Evolutionary conservation across 2,113 vertebrate genomes (phyloP), one percentile per base, ranked within the genome.

Genomic region (Rattus norvegicus): DNA sequence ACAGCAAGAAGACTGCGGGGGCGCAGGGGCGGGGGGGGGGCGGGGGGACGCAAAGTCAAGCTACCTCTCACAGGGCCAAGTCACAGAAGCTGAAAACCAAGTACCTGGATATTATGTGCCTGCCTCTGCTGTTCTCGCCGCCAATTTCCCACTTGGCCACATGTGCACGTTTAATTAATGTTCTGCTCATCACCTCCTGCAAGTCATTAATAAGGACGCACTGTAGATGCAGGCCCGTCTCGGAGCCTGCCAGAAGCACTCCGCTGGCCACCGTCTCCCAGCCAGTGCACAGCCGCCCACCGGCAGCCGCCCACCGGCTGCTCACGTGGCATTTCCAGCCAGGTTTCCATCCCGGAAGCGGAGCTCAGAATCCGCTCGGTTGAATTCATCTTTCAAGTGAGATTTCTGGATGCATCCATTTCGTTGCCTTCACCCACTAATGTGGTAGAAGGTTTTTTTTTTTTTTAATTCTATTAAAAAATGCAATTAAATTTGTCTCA

Each of bases 351-450:
- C 97, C 97, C 79, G 84, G 92, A 97, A 94, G 98, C 96, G 95
- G 84, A 87, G 83, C 92, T 98, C 96, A 98, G 96, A 97, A 98
- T 94, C 95, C 93, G 97, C 94, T 93, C 93, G 88, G 97, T 92
- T 97, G 91, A 98, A 98, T 98, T 98, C 97, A 98, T 98, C 98
- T 97, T 97, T 98, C 94, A 98, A 97, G 93, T 86, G 70, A 92
- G 94, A 97, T 95, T 98, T 98, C 97, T 97, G 94, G 95, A 97
- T 98, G 80, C 69, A 89, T 75, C 77, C 90, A 96, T 59, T 97
- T 76, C 85, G 93, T 97, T 98, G 97, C 97, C 91, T 97, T 98
- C 91, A 54, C 24, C 88, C 90, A 89, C 97, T 96, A 96, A 95
- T 97, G 97, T 97, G 98, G 96, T 93, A 81, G 97, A 94, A 79